Evolutionary conservation across 2,113 vertebrate genomes (phyloP), one percentile per base, ranked within the genome.

Genomic region (Seriola aureovittata): DNA sequence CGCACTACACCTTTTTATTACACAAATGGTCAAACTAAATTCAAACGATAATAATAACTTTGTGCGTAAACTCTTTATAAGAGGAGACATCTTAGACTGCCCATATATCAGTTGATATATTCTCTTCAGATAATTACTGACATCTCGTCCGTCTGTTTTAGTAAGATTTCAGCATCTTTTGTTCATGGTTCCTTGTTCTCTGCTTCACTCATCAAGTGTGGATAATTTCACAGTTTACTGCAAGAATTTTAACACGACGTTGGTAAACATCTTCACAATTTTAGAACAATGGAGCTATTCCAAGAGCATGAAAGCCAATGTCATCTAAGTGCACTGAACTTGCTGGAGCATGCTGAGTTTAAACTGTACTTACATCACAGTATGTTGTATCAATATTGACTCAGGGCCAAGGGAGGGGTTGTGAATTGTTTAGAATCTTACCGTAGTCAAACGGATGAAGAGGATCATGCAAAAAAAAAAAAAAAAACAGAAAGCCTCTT

Each of bases 401-500:
- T 75, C 5, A 16, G 55, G n/a, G 21, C 21, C 32, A 21, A 38
- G 8, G n/a, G 55, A n/a, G 38, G 19, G n/a, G 32, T 34, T 44
- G n/a, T 71, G 46, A 65, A 42, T 57, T 71, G 16, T 52, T 34
- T 19, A 65, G 54, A 58, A 34, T 55, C 8, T 14, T 25, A 2
- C 23, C 58, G 55, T 59, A 78, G 4, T 52, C 32, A 69, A 17
- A 4, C 0, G 17, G 58, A 19, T 46, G 29, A 77, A 50, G 11
- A 38, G 12, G 25, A 10, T 75, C 10, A 4, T 17, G 32, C 6
- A 34, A 32, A 71, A 40, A 70, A 54, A 71, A 40, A 70, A 54
- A 32, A 58, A 62, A 34, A 16, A 71, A 57, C 7, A 16, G 16
- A 65, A 80, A 54, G 8, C 44, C 52, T 75, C 23, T 64, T 34